Base-by-base conservation (phyloP, 37 sponge, comb jelly and placozoan genomes). In the Ephydatia muelleri region DNA sequence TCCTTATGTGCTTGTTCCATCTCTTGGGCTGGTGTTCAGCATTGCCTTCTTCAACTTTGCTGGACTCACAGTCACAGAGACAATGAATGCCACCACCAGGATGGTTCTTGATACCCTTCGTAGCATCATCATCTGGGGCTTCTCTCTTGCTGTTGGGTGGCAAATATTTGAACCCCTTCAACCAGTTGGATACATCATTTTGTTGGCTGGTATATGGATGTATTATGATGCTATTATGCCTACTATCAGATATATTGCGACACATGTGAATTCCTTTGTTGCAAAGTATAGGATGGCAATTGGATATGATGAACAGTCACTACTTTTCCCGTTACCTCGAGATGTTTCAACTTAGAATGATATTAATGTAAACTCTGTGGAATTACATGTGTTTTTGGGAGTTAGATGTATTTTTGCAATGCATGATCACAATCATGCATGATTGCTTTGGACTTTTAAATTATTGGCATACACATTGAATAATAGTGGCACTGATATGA, bases 1-100 rank as follows among this genome's bases (percentile, higher is more conserved):
- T 43, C 69, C 73, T 26, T 82, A 70, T 0, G 84, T 98, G 22
- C 65, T 84, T 21, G 30, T 98, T 19, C 78, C 96, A 25, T 82
- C 84, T 5, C 36, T 98, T n/a, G 96, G 96, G 0, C 78, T 83
- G 4, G 86, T 98, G 25, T 48, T 98, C 49, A 98, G 98, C 83
- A 98, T 98, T 72, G 96, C 96, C 28, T 91, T 98, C 87, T 98
- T 98, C 85, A 95, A 98, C 89, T 95, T 95, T 80, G 85, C 98
- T 76, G 98, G 98, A 0, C 82, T 98, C 5, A 95, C 94, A 13
- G 93, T 98, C 26, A 98, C 98, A 0, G 73, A 89, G 64, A 87
- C 86, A 22, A 86, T 98, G 85, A 98, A 75, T 76, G 98, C 98
- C 16, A 98, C 98, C 21, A 91, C 94, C 25, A 49, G 98, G 27